Evolutionary conservation across 2,888 invertebrate species (phyloP).

Genomic region (Toxonevra muliebris): DNA sequence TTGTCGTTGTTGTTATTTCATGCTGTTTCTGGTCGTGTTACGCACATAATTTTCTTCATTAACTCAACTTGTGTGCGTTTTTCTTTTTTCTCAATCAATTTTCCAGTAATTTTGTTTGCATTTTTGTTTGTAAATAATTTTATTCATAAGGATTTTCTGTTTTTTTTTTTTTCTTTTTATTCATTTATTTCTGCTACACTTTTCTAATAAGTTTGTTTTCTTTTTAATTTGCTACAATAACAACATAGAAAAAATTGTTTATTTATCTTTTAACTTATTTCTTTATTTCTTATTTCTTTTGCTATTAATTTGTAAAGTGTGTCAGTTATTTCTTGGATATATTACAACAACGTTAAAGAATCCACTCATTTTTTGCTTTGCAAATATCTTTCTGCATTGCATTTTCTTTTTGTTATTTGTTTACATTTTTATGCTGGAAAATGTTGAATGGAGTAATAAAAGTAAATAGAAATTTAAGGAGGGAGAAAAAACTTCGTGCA

Average conservation of each 20-base stretch:
- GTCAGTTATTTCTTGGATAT: slow-evolving; percentile 34
- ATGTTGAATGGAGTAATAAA: slow-evolving; percentile 6
- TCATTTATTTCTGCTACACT: neutral
- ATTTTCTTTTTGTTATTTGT: slow-evolving; percentile 10
- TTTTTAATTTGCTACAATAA: slow-evolving; percentile 35
- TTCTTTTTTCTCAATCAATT: too few relatives aligned
- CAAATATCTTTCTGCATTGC: slow-evolving; percentile 24
- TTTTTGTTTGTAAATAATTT: neutral
- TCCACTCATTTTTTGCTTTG: slow-evolving; percentile 42
- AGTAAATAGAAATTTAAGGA: neutral
- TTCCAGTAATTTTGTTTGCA: too few relatives aligned
- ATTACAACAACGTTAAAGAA: slow-evolving; percentile 31
- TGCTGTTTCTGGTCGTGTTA: too few relatives aligned
- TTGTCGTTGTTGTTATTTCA: too few relatives aligned
- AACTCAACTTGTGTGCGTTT: too few relatives aligned
- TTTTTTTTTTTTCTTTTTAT: slow-evolving; percentile 25
- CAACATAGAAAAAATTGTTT: slow-evolving; percentile 24
- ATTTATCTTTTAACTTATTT: slow-evolving; percentile 38
- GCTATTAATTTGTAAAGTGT: slow-evolving; percentile 39
- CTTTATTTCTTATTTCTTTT: slow-evolving; percentile 18
- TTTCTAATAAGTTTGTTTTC: slow-evolving; percentile 20
- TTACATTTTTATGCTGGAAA: neutral
- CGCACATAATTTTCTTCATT: too few relatives aligned
- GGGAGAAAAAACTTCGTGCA: slow-evolving; percentile 40
- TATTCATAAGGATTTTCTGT: slow-evolving; percentile 3